Percentiles rank a stretch among this genome's conserved stretches.
Conservation (phyloP, 2,113 vertebrate species). For the Balaeniceps rex region DNA sequence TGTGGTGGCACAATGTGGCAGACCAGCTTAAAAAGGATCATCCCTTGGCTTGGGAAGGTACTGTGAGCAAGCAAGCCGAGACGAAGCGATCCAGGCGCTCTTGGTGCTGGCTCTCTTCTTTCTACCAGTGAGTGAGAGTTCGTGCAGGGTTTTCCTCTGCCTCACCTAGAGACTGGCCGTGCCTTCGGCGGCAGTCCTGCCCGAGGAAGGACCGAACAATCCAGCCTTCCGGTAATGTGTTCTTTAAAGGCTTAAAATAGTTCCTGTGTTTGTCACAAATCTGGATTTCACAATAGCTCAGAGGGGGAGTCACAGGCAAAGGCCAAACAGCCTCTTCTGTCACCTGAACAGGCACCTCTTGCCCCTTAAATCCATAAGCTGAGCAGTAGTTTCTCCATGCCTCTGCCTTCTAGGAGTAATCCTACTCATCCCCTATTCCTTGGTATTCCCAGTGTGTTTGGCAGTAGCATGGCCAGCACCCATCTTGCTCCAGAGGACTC, state of each 20-base stretch:
- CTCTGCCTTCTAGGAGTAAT: not conserved
- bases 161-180: not conserved
- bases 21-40: too few relatives aligned
- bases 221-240: not conserved
- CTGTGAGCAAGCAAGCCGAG: not conserved
- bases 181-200: not conserved
- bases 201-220: not conserved
- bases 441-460: accelerated
- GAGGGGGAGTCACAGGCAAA: not conserved
- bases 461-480: not conserved
- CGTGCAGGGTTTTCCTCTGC: not conserved
- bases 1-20: accelerated
- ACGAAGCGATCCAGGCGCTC: accelerated
- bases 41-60: not conserved
- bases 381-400: not conserved
- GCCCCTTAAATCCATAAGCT: not conserved
- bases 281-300: not conserved
- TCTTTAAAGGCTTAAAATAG: conserved; percentile 37
- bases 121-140: not conserved
- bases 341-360: not conserved
- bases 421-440: too few relatives aligned
- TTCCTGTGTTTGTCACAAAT: not conserved
- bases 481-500: not conserved
- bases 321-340: not conserved
- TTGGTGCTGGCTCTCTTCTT: not conserved